Conservation (phyloP, 2,888 invertebrate species). For the Xylota segnis region DNA sequence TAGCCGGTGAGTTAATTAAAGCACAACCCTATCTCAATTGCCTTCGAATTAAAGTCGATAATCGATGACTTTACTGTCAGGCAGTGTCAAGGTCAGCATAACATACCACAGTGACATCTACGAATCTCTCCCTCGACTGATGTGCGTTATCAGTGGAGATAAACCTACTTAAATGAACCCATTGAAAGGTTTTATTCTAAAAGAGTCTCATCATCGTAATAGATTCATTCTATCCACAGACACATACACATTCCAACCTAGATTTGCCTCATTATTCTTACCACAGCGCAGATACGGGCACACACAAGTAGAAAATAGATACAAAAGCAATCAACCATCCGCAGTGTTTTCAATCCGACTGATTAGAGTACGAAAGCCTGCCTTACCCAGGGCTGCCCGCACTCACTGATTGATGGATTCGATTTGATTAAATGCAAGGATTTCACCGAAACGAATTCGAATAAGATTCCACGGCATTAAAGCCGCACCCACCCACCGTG, state of each 20-base stretch:
- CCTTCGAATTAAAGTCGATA: not conserved
- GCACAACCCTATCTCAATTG: not conserved
- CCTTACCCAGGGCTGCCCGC: slow-evolving; percentile 12
- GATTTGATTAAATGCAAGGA: slow-evolving; percentile 73
- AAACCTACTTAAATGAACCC: slow-evolving; percentile 27
- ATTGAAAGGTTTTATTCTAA: slow-evolving; percentile 43
- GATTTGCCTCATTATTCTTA: slow-evolving; percentile 63
- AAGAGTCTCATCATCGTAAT: slow-evolving; percentile 53
- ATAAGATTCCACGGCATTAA: slow-evolving; percentile 45
- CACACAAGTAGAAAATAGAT: slow-evolving; percentile 27
- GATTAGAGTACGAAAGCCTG: slow-evolving; percentile 61
- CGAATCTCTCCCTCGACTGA: not conserved
- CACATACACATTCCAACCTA: slow-evolving; percentile 36
- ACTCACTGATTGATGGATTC: slow-evolving; percentile 68
- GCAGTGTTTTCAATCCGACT: slow-evolving; percentile 68
- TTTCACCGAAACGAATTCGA: slow-evolving; percentile 51
- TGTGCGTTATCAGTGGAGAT: not conserved
- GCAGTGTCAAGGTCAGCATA: slow-evolving; percentile 21
- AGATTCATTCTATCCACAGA: slow-evolving; percentile 42
- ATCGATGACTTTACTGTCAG: not conserved
- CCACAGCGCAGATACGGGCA: slow-evolving; percentile 33
- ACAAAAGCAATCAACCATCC: slow-evolving; percentile 68
- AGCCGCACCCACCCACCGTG: slow-evolving; percentile 11
- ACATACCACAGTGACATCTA: not conserved
- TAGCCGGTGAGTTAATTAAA: not conserved